phyloP scores from a whole-genome alignment of 2,888 invertebrate species.

The Andrena marginata region DNA sequence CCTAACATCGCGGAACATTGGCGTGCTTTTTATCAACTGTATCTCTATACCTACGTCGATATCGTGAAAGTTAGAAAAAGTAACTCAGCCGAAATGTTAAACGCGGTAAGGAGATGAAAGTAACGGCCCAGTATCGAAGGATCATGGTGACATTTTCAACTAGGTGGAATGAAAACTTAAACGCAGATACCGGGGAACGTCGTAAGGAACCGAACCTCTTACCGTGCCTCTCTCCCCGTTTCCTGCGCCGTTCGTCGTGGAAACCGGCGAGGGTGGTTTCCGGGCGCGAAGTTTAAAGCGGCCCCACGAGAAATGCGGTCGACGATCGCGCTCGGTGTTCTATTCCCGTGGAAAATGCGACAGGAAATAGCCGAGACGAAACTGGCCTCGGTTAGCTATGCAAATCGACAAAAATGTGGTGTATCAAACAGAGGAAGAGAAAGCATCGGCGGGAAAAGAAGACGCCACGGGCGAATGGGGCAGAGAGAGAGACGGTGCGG shows the following conservation, averaged over 20 bases:
- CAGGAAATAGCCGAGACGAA: slow-evolving; percentile 82
- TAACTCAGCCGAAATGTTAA: not conserved
- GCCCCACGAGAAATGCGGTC: slow-evolving; percentile 77
- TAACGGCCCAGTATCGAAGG: too few relatives aligned
- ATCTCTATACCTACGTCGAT: too few relatives aligned
- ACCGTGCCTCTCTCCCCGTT: not conserved
- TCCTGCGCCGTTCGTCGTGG: not conserved
- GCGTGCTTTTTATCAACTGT: too few relatives aligned
- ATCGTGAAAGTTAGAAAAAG: too few relatives aligned
- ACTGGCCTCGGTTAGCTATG: slow-evolving; percentile 74
- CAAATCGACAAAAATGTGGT: slow-evolving; percentile 68
- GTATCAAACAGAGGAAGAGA: slow-evolving; percentile 38
- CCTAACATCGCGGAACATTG: too few relatives aligned
- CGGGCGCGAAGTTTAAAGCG: slow-evolving; percentile 60
- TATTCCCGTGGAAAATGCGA: slow-evolving; percentile 81
- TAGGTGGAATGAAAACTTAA: not conserved
- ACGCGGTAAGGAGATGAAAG: not conserved
- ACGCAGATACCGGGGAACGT: not conserved
- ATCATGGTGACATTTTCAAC: too few relatives aligned
- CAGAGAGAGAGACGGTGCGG: not conserved
- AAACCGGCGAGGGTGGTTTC: slow-evolving; percentile 54
- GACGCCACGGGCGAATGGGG: not conserved
- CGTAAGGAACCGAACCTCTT: slow-evolving; percentile 10
- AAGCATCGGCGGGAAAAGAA: not conserved
- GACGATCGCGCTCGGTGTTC: slow-evolving; percentile 75